These are phyloP conservation scores for Anagrus nilaparvatae DNA, from an alignment of 1,140 invertebrate genomes.

Conservation along the genomic window DNA sequence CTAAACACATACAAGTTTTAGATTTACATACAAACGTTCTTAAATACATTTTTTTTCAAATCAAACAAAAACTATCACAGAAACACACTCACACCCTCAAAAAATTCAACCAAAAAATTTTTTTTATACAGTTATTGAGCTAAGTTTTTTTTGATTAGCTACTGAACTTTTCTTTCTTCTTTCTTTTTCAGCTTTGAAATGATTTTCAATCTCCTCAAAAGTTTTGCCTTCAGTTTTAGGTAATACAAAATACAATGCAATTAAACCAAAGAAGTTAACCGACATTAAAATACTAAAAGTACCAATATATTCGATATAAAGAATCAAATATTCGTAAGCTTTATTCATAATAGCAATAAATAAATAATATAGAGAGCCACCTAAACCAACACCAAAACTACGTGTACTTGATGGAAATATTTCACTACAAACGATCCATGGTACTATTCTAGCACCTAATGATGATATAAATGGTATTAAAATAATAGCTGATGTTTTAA, in stretches of 20 bases:
- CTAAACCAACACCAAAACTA: neutral
- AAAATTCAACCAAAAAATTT: too few species aligned
- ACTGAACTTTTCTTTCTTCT: too few species aligned
- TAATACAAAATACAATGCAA: neutral
- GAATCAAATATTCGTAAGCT: neutral
- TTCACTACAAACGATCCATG: neutral
- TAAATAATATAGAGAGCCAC: neutral
- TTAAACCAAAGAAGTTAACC: neutral
- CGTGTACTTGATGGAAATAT: neutral
- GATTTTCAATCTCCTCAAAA: slow-evolving; percentile 1
- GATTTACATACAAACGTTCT: too few species aligned
- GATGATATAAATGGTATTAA: neutral
- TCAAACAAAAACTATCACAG: too few species aligned
- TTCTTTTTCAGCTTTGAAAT: slow-evolving; percentile 1
- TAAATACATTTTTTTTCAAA: too few species aligned
- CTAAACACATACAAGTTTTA: too few species aligned
- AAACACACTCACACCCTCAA: too few species aligned
- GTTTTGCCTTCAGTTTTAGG: slow-evolving; percentile 4
- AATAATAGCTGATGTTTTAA: neutral
- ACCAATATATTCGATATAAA: neutral
- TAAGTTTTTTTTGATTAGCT: too few species aligned
- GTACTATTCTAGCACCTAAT: neutral
- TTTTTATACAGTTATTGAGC: too few species aligned
- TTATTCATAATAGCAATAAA: neutral
- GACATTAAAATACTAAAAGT: neutral